phyloP scores from a whole-genome alignment of 1,140 invertebrate species.

The Cardiocondyla obscurior region DNA sequence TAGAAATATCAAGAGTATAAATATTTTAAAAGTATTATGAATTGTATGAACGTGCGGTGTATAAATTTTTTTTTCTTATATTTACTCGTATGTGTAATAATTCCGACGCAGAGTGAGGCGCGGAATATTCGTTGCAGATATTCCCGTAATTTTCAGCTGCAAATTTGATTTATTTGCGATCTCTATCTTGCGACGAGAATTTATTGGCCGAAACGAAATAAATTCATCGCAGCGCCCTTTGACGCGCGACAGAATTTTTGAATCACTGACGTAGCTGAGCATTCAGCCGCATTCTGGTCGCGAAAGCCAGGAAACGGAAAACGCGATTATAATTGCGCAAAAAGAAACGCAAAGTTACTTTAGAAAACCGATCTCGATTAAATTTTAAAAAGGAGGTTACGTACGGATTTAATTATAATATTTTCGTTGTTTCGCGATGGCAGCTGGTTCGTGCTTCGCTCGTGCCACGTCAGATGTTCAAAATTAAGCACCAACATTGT shows the following conservation, averaged over 20 bases:
- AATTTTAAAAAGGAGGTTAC: no score
- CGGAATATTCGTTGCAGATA: not conserved
- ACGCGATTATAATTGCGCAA: slow-evolving; percentile 14
- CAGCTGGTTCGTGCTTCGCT: no score
- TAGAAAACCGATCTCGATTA: not conserved
- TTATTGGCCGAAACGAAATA: not conserved
- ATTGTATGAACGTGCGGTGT: not conserved
- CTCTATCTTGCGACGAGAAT: not conserved
- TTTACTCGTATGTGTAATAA: not conserved
- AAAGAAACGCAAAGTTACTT: not conserved
- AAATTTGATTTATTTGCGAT: not conserved
- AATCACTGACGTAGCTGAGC: not conserved
- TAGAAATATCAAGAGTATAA: not conserved
- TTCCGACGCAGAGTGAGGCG: not conserved
- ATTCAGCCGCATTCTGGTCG: slow-evolving; percentile 34
- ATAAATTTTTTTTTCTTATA: not conserved
- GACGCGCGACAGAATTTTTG: not conserved
- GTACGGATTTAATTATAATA: no score
- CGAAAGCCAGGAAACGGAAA: slow-evolving; percentile 13
- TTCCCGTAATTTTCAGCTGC: not conserved
- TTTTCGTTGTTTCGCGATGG: no score
- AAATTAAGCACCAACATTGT: no score
- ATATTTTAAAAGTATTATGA: not conserved
- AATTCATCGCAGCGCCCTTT: not conserved
- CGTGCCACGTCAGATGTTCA: no score